Base-by-base conservation (phyloP, 2,888 invertebrate species). In the Agrochola litura region DNA sequence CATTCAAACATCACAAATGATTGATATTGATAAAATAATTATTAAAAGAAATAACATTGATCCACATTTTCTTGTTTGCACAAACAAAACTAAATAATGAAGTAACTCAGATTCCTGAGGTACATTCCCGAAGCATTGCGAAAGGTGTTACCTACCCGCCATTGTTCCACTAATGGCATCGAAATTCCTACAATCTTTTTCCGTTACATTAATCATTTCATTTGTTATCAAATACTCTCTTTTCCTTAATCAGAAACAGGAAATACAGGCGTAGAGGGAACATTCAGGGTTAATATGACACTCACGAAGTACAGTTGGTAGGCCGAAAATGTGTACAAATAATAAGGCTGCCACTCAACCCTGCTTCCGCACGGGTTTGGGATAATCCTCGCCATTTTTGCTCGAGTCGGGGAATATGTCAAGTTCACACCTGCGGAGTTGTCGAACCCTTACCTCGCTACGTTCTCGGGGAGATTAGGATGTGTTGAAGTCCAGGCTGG, bases 391-490 rank as follows among this genome's bases (percentile, higher is more conserved):
- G 71, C 80, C 79, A 84, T 87, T 89, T 90, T 86, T 86, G 77
- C 80, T 79, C 56, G 67, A 80, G 79, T 61, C 76, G 52, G 74
- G 76, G 73, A 84, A 90, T 88, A 86, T 85, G 90, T 89, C 88
- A 88, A 87, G 85, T 83, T 88, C 89, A 89, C 88, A 90, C 90
- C 86, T 89, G 88, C 61, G 79, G 64, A 74, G 83, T 85, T 86
- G 81, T 83, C 83, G 78, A 83, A 75, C 68, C 81, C 61, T 78
- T 73, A 64, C 69, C 43, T 68, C 60, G 76, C 69, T 69, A 78
- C 80, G 73, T 79, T 87, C 74, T 78, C 56, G 5, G 49, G 14
- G 73, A 81, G 86, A 89, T 89, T 83, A 86, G 74, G 77, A 81
- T 70, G 77, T 77, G 76, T 80, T 77, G 77, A 77, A 76, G 61